Percentiles rank a stretch among this genome's conserved stretches.
phyloP scores from a whole-genome alignment of 2,797 vertebrate species.

The Protosalanx chinensis region DNA sequence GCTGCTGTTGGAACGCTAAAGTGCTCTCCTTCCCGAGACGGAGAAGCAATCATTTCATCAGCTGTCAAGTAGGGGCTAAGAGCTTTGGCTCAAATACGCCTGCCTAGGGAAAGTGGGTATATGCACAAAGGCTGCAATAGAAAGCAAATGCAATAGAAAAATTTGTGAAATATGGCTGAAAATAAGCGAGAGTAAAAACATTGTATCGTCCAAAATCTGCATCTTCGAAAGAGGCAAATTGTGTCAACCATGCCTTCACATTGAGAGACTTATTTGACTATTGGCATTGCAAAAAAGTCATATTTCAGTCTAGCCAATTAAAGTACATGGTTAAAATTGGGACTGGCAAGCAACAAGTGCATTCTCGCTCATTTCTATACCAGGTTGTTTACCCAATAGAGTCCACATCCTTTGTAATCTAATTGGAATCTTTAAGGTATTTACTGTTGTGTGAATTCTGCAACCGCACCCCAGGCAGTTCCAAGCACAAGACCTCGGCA shows the following conservation, averaged over 20 bases:
- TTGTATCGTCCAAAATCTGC: too few relatives aligned
- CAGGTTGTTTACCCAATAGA: too few relatives aligned
- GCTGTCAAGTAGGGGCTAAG: slow-evolving; percentile 51
- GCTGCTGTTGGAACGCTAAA: slow-evolving; percentile 38
- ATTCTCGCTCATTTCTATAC: too few relatives aligned
- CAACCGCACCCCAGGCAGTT: slow-evolving; percentile 61
- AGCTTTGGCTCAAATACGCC: slow-evolving; percentile 28
- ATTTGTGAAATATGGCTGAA: neutral
- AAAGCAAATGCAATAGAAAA: neutral
- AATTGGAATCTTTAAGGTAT: slow-evolving; percentile 58
- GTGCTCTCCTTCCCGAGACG: slow-evolving; percentile 38
- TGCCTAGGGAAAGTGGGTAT: slow-evolving; percentile 19
- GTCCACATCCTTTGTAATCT: slow-evolving; percentile 34
- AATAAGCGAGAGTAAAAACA: too few relatives aligned
- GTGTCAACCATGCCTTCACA: neutral
- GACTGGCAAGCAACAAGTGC: too few relatives aligned
- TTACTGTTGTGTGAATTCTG: slow-evolving; percentile 64
- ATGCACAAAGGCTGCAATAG: neutral
- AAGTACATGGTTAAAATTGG: neutral
- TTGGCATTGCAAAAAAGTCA: neutral
- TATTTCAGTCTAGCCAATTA: neutral
- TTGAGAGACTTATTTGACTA: neutral
- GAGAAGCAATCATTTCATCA: slow-evolving; percentile 55
- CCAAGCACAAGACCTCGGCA: slow-evolving; percentile 15
- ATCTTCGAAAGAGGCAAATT: too few relatives aligned